Conservation (phyloP, 2,797 vertebrate genomes). For the Phataginus tricuspis region DNA sequence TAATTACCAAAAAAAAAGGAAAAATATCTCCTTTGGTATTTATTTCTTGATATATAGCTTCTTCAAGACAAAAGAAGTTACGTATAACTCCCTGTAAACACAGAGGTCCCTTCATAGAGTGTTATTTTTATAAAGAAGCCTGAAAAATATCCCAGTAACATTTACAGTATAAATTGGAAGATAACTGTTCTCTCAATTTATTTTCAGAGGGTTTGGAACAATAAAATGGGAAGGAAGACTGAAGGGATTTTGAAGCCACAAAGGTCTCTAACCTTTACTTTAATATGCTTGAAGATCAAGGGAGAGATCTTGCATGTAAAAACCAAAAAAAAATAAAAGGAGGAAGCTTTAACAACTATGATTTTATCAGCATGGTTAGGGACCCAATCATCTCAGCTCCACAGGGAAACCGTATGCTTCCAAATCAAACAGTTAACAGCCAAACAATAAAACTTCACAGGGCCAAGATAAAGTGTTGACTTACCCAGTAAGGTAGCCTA, state of each 20-base stretch:
- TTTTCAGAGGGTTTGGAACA: constrained; percentile 57
- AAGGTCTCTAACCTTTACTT: constrained; percentile 29
- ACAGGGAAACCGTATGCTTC: not conserved
- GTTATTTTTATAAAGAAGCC: constrained; percentile 38
- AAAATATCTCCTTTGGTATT: constrained; percentile 11
- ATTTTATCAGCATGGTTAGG: not conserved
- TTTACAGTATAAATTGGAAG: constrained; percentile 27
- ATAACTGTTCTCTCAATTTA: constrained; percentile 52
- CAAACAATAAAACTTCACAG: not conserved
- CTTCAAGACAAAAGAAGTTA: constrained; percentile 54
- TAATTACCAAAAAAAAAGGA: constrained; percentile 19
- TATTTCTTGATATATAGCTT: constrained; percentile 37
- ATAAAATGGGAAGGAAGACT: constrained; percentile 11
- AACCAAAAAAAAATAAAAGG: not conserved
- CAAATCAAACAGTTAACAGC: not conserved
- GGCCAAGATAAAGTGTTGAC: not conserved
- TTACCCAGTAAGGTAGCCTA: not conserved
- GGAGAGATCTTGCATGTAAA: not conserved
- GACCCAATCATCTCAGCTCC: not conserved
- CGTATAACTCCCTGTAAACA: constrained; percentile 42
- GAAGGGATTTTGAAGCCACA: constrained; percentile 19
- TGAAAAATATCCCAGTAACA: not conserved
- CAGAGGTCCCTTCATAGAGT: not conserved
- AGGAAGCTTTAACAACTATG: not conserved
- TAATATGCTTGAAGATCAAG: constrained; percentile 2